Conservation (phyloP, 2,888 invertebrate species). For the Dascillus cervinus region DNA sequence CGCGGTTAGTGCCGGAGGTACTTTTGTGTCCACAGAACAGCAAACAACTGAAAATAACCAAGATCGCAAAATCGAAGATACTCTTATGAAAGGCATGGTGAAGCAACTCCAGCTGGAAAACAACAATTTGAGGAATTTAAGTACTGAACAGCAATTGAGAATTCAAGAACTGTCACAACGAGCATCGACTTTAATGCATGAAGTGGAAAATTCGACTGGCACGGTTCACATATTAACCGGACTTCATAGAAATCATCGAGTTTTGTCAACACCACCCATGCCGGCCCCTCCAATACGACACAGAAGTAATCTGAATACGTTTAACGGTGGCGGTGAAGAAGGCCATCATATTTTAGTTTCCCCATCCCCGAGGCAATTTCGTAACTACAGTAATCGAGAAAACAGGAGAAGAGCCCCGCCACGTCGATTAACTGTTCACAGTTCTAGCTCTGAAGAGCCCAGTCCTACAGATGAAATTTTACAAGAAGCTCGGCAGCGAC, state of each 20-base stretch:
- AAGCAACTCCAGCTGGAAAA: slow-evolving; percentile 21
- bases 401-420: slow-evolving; percentile 3
- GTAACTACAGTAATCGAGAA: not conserved
- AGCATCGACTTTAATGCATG: slow-evolving; percentile 16
- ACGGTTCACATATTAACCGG: slow-evolving; percentile 4
- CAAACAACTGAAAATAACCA: not conserved
- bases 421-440: slow-evolving; percentile 6
- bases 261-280: slow-evolving; percentile 3
- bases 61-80: slow-evolving; percentile 9
- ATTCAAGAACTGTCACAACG: slow-evolving; percentile 21
- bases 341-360: slow-evolving; percentile 8
- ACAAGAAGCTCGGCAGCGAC: slow-evolving; percentile 46
- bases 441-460: slow-evolving; percentile 20
- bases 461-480: slow-evolving; percentile 46
- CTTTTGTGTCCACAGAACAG: slow-evolving; percentile 1
- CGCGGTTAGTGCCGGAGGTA: slow-evolving; percentile 2
- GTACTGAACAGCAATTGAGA: slow-evolving; percentile 13
- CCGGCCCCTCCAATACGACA: slow-evolving; percentile 3
- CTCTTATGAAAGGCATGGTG: slow-evolving; percentile 12
- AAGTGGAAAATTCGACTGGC: slow-evolving; percentile 19
- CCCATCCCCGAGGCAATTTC: not conserved
- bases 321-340: slow-evolving; percentile 21
- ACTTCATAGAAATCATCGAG: not conserved
- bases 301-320: slow-evolving; percentile 5
- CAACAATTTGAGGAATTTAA: slow-evolving; percentile 12